Conservation (phyloP, 2,797 vertebrate species). For the Etheostoma perlongum region DNA sequence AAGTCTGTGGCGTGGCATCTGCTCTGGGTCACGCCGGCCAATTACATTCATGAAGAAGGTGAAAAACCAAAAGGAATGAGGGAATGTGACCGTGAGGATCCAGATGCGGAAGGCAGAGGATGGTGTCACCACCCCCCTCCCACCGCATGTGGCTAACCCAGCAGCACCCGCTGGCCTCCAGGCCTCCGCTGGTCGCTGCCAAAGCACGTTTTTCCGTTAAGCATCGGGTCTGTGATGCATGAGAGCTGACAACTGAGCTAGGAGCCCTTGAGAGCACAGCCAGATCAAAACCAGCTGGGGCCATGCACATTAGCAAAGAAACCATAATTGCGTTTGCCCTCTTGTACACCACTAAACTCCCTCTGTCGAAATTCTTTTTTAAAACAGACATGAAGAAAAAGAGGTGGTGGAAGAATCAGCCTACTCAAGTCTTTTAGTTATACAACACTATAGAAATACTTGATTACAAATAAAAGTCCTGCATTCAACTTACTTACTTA, state of each 20-base stretch:
- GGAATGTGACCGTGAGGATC: conserved; percentile 70
- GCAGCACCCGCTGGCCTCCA: conserved; percentile 74
- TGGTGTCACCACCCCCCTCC: conserved; percentile 61
- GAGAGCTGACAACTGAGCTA: conserved; percentile 79
- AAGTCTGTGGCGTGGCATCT: conserved; percentile 72
- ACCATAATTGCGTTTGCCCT: conserved; percentile 82
- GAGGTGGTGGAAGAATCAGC: conserved; percentile 22
- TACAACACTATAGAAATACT: neutral
- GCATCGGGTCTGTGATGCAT: conserved; percentile 77
- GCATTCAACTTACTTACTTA: neutral
- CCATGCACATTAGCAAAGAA: conserved; percentile 76
- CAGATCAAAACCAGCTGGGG: conserved; percentile 84
- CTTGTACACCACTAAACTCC: conserved; percentile 71
- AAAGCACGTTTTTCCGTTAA: conserved; percentile 83
- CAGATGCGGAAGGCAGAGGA: conserved; percentile 69
- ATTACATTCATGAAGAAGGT: conserved; percentile 67
- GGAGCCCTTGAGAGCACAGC: conserved; percentile 65
- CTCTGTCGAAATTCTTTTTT: conserved; percentile 51
- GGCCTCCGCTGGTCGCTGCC: conserved; percentile 75
- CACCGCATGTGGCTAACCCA: conserved; percentile 72
- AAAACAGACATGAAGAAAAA: conserved; percentile 37
- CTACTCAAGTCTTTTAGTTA: neutral
- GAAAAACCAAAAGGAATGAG: conserved; percentile 72
- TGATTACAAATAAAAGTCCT: neutral
- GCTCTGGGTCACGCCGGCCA: conserved; percentile 69